Evolutionary conservation across 2,888 invertebrate genomes (phyloP).

Genomic region (Ferrisia virgata): DNA sequence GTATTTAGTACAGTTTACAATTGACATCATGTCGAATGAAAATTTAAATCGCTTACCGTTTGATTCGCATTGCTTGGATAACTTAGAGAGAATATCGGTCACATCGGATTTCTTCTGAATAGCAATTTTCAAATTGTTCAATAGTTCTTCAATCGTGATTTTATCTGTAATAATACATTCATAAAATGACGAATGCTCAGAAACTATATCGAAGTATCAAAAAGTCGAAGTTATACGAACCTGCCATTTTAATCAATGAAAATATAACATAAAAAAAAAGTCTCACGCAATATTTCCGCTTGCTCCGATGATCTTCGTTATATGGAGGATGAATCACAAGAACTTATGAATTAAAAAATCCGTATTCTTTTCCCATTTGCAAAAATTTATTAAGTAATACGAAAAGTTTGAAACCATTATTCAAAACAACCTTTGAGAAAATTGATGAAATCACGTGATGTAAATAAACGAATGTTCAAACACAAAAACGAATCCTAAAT

Average conservation of each 20-base stretch:
- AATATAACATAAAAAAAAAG: neutral
- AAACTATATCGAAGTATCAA: neutral
- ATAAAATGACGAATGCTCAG: too few relatives aligned
- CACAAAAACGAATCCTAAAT: neutral
- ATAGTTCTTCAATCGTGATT: conserved; percentile 1
- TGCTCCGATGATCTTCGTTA: neutral
- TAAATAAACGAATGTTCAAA: conserved; percentile 3
- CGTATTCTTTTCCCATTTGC: neutral
- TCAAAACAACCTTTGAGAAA: conserved; percentile 13
- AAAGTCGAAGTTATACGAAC: neutral
- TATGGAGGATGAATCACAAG: neutral
- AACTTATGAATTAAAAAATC: neutral
- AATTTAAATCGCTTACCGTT: neutral
- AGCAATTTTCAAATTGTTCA: conserved; percentile 23
- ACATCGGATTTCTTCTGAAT: conserved; percentile 38
- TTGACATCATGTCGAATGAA: too few relatives aligned
- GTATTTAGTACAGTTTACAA: too few relatives aligned
- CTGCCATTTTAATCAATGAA: neutral
- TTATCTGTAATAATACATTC: neutral
- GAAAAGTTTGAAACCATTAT: too few relatives aligned
- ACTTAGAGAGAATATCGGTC: neutral
- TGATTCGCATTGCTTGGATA: conserved; percentile 21
- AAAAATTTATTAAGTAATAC: too few relatives aligned
- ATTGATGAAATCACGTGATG: conserved; percentile 19
- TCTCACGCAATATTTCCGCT: neutral